These are phyloP conservation scores for Homarus americanus DNA, from an alignment of 1,140 invertebrate genomes.

Conservation along the genomic window DNA sequence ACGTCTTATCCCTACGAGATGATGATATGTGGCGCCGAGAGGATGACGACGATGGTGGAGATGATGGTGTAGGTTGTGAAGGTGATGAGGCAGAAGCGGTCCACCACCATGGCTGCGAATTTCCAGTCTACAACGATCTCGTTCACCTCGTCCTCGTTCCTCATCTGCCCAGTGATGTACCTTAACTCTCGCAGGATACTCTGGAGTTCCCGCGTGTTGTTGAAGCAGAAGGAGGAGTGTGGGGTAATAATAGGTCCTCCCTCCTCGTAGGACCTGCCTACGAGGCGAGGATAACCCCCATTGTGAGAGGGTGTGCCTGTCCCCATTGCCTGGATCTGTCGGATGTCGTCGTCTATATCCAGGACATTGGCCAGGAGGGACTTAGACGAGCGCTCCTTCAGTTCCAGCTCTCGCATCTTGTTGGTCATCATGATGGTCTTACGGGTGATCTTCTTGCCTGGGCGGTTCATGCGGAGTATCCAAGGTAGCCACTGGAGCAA, in stretches of 20 bases:
- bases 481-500: constrained; percentile 98
- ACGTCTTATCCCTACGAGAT: constrained; percentile 79
- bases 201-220: constrained; percentile 75
- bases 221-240: constrained; percentile 71
- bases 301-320: constrained; percentile 70
- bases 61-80: constrained; percentile 98
- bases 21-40: constrained; percentile 96
- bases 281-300: constrained; percentile 69
- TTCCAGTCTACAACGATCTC: constrained; percentile 98
- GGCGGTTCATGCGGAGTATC: constrained; percentile 90
- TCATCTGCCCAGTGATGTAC: constrained; percentile 94
- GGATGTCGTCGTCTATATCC: constrained; percentile 96
- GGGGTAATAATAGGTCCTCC: constrained; percentile 63
- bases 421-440: constrained; percentile 93
- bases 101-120: constrained; percentile 99
- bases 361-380: constrained; percentile 93
- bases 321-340: constrained; percentile 71
- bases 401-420: constrained; percentile 92
- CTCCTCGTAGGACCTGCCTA: constrained; percentile 73
- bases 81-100: constrained; percentile 97
- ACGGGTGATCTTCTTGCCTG: constrained; percentile 94
- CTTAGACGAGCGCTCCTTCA: constrained; percentile 94
- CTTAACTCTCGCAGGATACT: constrained; percentile 82
- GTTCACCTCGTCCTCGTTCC: constrained; percentile 92
- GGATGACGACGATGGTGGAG: constrained; percentile 95